Evolutionary conservation across 1,140 invertebrate genomes (phyloP), one percentile per base, ranked within the genome.

Genomic region (Papilio glaucus): DNA sequence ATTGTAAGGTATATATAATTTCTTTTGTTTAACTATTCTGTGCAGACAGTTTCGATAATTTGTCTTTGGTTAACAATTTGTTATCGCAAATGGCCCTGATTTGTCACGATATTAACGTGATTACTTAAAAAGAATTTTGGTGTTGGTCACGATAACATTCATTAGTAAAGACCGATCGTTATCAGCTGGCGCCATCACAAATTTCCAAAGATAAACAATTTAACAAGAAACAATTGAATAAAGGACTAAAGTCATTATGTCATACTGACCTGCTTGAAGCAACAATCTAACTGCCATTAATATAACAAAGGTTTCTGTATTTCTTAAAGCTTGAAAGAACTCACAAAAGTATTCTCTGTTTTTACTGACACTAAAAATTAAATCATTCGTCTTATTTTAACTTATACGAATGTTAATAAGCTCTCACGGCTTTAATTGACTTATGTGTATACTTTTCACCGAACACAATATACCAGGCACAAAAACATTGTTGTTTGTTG

Each of bases 61-160:
- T n/a, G 45, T 18, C 53, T 69, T 49, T 49, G 49, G 21, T 53
- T 53, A 24, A 18, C 2, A 12, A 24, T 75, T 68, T 70, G 71
- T 85, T 87, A 91, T 88, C 87, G 72, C 76, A 45, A 79, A 83
- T 81, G 82, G 70, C 82, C 82, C 84, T 86, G 84, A 91, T 91
- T 86, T 85, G 77, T 63, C 73, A 70, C 75, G 84, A 88, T 88
- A 88, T 86, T 83, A 85, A 79, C 63, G 60, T 77, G 82, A 88
- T 88, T 85, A 84, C 76, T 72, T 65, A 61, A 78, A 76, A 74
- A 63, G 67, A 81, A 78, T 86, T 76, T 82, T 84, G 81, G 78
- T 82, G 77, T 74, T 73, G 65, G 70, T 57, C 72, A 75, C 75
- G 81, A 84, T 85, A 80, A 78, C 72, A 80, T 81, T 69, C 73